Base-by-base conservation (phyloP, 1,140 invertebrate species). In the Scaptomyza pallida region DNA sequence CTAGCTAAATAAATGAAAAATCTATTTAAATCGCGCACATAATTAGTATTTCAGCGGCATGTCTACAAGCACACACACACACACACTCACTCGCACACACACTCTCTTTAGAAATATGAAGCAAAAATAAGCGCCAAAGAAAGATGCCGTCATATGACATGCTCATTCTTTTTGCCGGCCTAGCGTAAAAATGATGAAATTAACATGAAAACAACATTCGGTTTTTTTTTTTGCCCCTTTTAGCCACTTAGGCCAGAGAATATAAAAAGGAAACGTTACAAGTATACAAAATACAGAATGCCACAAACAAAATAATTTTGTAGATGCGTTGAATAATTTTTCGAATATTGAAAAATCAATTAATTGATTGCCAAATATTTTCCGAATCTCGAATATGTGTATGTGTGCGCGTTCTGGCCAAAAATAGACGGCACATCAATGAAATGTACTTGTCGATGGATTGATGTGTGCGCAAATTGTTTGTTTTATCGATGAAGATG, bases 1-100 rank as follows among this genome's bases (percentile, higher is more conserved):
- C 80, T 83, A 70, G 80, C 82, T 86, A 82, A 88, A 82, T 88
- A 88, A 88, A 88, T 88, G 78, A 88, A 88, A 88, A 88, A 88
- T 88, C 82, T 88, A 88, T 88, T 88, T 88, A 88, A 88, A 88
- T 88, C 82, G 82, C 78, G 82, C 82, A 88, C 82, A 88, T 88
- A 88, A 88, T 88, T 88, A 88, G 82, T 88, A 89, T 88, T 88
- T 88, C 82, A 88, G 72, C 82, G 72, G 82, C 72, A 81, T 86
- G 82, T 81, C 81, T 74, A 64, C 73, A 61, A 33, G 35, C 41
- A 71, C 51, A 9, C 47, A 40, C 23, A 40, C 37, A 37, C 40
- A 54, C 55, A 51, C 50, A 26, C 57, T 35, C 37, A 44, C 61
- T 62, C 45, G 54, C 37, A 54, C 26, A 57, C 44, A 55, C 50